Evolutionary conservation across 2,797 vertebrate genomes (phyloP).

Genomic region (Hylomyscus alleni): DNA sequence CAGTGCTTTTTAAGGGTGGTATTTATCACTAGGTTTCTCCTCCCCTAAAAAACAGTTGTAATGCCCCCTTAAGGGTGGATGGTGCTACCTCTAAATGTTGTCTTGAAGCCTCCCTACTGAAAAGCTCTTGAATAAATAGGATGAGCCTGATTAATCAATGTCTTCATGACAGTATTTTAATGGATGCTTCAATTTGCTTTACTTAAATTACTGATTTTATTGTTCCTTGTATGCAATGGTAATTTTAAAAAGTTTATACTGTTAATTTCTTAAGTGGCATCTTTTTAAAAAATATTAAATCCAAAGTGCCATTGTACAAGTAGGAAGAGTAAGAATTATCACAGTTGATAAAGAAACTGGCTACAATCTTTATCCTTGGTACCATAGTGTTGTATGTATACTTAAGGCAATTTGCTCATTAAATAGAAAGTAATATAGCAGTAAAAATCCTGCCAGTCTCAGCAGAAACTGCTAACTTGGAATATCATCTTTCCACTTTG

Average conservation of each 20-base stretch:
- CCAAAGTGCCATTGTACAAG: conserved; percentile 74
- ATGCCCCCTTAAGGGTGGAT: not conserved
- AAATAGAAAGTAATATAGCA: conserved; percentile 75
- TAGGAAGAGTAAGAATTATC: conserved; percentile 44
- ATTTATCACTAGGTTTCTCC: not conserved
- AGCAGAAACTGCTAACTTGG: conserved; percentile 73
- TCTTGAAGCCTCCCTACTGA: conserved; percentile 55
- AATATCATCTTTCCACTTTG: conserved; percentile 75
- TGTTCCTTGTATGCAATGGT: not conserved
- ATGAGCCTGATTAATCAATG: conserved; percentile 60
- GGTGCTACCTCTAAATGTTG: conserved; percentile 41
- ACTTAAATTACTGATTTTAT: conserved; percentile 55
- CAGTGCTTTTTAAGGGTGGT: not conserved
- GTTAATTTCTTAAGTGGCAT: conserved; percentile 68
- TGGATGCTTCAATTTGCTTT: conserved; percentile 10
- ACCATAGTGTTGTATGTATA: conserved; percentile 38
- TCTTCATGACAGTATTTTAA: conserved; percentile 55
- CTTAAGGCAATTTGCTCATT: conserved; percentile 82
- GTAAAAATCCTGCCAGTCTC: conserved; percentile 79
- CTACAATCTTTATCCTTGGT: conserved; percentile 59
- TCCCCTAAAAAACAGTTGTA: not conserved
- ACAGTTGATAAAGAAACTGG: conserved; percentile 71
- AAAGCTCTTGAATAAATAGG: conserved; percentile 56
- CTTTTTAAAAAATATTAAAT: conserved; percentile 61
- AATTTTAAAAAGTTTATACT: conserved; percentile 47